Evolutionary conservation across 2,888 invertebrate species (phyloP).

Genomic region (Hipparchia semele): DNA sequence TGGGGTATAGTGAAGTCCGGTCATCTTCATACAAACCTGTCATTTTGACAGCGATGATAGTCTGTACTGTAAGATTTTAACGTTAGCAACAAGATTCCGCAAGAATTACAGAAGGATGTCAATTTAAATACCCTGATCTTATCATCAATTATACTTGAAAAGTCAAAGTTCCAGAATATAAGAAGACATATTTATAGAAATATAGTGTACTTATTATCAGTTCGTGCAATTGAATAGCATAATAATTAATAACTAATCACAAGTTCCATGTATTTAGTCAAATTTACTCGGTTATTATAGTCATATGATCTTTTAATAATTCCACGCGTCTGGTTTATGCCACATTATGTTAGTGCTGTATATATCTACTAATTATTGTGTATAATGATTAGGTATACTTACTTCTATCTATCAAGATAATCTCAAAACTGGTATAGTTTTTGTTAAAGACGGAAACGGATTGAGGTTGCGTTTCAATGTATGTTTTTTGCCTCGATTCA

Average conservation of each 20-base stretch:
- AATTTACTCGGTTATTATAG: conserved; percentile 29
- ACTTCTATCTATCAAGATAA: neutral
- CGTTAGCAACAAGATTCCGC: no score
- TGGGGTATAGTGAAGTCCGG: no score
- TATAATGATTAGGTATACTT: neutral
- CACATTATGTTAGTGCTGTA: conserved; percentile 18
- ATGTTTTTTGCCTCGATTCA: no score
- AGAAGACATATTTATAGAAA: neutral
- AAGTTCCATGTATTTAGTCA: conserved; percentile 19
- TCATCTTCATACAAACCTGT: no score
- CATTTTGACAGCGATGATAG: no score
- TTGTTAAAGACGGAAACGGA: neutral
- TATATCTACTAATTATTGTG: neutral
- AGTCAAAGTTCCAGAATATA: conserved; percentile 8
- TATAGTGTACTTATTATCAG: conserved; percentile 6
- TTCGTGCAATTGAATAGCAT: neutral
- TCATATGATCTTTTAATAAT: conserved; percentile 18
- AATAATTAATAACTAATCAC: conserved; percentile 4
- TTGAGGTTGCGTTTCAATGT: no score
- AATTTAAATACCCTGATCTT: neutral
- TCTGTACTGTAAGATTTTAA: no score
- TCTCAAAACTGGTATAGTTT: neutral
- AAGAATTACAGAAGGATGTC: no score
- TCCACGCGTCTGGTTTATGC: conserved; percentile 11
- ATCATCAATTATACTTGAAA: neutral